Base-by-base conservation (phyloP, 2,797 vertebrate species). In the Bradypus variegatus region DNA sequence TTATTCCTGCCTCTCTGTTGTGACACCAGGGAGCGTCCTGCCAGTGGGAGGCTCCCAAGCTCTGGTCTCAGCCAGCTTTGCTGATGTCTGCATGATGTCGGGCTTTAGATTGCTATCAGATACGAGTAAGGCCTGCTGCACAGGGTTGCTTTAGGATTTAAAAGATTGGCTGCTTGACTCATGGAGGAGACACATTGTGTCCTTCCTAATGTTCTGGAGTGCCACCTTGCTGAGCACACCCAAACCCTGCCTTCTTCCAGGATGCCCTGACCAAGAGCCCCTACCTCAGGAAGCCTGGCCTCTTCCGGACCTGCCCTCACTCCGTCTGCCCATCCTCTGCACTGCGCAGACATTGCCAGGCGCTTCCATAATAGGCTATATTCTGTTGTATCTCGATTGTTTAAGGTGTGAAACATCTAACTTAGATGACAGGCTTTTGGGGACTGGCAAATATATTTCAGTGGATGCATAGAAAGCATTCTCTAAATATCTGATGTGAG, bases 321-420 rank as follows among this genome's bases (percentile, higher is more conserved):
- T 1, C 27, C 33, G 2, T 36, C 16, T 50, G 2, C 48, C 58
- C 23, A 41, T 15, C 9, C 48, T 38, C 36, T 50, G 80, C 25
- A 41, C 48, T 38, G 38, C 8, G 0, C 2, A 48, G 36, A 21
- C 13, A 6, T 14, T 1, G 1, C 6, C 36, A 36, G 55, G 36
- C 64, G 16, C 31, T 65, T 31, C 58, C 87, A 18, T 5, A 4
- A n/a, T 23, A 50, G 36, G 62, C 64, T 14, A 8, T 36, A 13
- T 16, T 36, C 14, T 33, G 21, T 7, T 64, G 9, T 41, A 15
- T n/a, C 65, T 55, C 11, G 0, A 18, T 13, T 19, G n/a, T 18
- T 31, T 65, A 75, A 67, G 33, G 9, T 33, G 25, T n/a, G 13
- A 65, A 79, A 29, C 58, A 5, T 48, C 60, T 25, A 27, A 10